These are phyloP conservation scores for Vanessa cardui DNA, from an alignment of 2,888 invertebrate genomes.

Conservation along the genomic window DNA sequence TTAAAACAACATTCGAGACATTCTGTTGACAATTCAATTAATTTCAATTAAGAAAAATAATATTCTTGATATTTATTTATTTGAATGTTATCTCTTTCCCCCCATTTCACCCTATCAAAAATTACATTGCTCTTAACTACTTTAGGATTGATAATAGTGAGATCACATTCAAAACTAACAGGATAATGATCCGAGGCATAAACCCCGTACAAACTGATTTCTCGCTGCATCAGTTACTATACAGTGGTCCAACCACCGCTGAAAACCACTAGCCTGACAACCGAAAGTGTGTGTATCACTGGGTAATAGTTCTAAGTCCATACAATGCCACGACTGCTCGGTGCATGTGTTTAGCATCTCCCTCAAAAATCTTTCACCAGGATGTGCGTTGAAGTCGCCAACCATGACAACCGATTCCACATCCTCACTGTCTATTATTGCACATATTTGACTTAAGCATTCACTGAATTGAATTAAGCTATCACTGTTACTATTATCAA, in stretches of 20 bases:
- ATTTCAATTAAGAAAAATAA: no score
- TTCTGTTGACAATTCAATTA: no score
- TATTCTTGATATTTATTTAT: no score
- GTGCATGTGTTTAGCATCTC: not conserved
- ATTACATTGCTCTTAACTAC: no score
- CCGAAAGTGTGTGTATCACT: not conserved
- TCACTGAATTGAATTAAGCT: not conserved
- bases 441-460: not conserved
- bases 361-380: not conserved
- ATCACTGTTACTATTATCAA: not conserved
- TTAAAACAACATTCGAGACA: no score
- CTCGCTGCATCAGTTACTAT: not conserved
- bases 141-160: not conserved
- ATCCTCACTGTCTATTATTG: no score
- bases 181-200: conserved; percentile 4
- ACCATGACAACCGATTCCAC: no score
- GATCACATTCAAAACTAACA: not conserved
- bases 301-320: conserved; percentile 3
- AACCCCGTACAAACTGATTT: not conserved
- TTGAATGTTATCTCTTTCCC: no score
- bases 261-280: conserved; percentile 8
- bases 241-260: conserved; percentile 9
- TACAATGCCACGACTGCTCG: not conserved
- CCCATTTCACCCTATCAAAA: no score
- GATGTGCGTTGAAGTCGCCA: no score